Base-by-base conservation (phyloP, 2,113 vertebrate species). In the Dissostichus mawsoni region DNA sequence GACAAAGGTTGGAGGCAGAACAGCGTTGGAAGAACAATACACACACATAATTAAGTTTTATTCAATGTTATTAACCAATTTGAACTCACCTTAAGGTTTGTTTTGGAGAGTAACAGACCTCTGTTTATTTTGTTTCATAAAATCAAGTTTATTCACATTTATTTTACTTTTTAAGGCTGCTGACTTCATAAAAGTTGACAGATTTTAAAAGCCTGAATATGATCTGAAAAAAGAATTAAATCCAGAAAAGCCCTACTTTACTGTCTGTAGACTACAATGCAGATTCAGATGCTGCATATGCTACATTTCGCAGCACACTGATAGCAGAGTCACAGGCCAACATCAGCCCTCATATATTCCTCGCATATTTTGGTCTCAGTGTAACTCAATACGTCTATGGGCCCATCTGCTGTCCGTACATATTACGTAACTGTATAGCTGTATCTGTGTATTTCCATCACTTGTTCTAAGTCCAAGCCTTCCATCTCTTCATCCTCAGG, bases 361-460 rank as follows among this genome's bases (percentile, higher is more conserved):
- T 3, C 16, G 45, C 52, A 16, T 84, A 56, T 63, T 78, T 88
- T 51, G 62, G 75, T 18, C 69, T 45, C 58, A 2, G 33, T 55
- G 69, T 25, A 70, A 81, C 65, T 62, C 18, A 6, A 66, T 50
- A 11, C 13, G 3, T 74, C 65, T 63, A 45, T 1, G 48, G 66
- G 63, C 29, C 61, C 72, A 59, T 80, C 85, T 90, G 81, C 80
- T 84, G 87, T 84, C 78, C 23, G 2, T 56, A 14, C 25, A 2
- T 57, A 0, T 91, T 90, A 81, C 81, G 73, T 84, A 89, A 90
- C 68, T 7, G 36, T 41, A 41, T 41, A 41, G 3, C 41, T 81
- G 62, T 55, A 76, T 83, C 69, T 70, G 53, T 85, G 66, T 90
- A 76, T 92, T 94, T 88, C 90, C 76, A 53, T 90, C 84, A 78